Evolutionary conservation across 2,113 vertebrate genomes (phyloP), one percentile per base, ranked within the genome.

Genomic region (Erythrocercus mccallii): DNA sequence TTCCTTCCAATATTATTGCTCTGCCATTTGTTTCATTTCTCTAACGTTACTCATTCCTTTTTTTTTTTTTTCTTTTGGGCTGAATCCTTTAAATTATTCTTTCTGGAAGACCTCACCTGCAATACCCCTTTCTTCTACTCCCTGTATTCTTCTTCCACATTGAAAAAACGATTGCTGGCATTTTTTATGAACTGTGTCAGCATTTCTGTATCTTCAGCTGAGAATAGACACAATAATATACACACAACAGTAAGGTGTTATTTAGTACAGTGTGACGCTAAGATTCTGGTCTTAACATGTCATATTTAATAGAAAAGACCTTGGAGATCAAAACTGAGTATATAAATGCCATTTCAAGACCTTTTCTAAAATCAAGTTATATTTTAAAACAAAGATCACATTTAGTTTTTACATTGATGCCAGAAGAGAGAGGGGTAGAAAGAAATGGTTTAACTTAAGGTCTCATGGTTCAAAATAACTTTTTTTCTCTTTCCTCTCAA

Each of bases 371-470:
- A 56, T 6, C 14, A 58, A 62, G 8, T 3, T 58, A 17, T 40
- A 60, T 77, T 42, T 77, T 54, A 24, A 64, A 78, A 37, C 4
- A 65, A 72, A 78, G 6, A 42, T 33, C 56, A n/a, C 3, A 17
- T 10, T 10, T 35, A 3, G 0, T 5, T 57, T 87, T 83, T 45
- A 64, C 19, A 68, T 2, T 50, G 24, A 35, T 60, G 6, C 3
- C 7, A 44, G 28, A 4, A 5, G 3, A 73, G 4, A 21, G 2
- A 1, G 0, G 2, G 4, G 3, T 19, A 71, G 9, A 31, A 19
- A 57, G 9, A 61, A 56, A 31, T 33, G 33, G 3, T 16, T 87
- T 69, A 73, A 6, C 11, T 53, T 65, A 70, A 61, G 5, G 6
- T 74, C 6, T 22, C 19, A 23, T 20, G 6, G 37, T 37, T 70